These are phyloP conservation scores for Aplysina aerophoba DNA, from an alignment of 37 sponge, comb jelly and placozoan genomes.

Conservation along the genomic window DNA sequence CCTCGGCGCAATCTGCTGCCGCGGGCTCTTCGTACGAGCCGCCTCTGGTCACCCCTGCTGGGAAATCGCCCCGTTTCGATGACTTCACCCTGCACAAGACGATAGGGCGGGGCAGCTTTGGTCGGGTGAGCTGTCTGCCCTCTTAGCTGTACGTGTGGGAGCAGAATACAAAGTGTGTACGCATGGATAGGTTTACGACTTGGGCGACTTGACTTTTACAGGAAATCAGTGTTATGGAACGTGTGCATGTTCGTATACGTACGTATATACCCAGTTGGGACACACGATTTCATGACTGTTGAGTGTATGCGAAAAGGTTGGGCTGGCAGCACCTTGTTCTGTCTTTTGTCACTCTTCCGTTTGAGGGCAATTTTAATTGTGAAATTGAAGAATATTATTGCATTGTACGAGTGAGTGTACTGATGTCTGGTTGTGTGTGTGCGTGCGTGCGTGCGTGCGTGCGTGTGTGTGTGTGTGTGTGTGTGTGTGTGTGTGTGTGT, in stretches of 20 bases:
- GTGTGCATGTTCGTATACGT: neutral
- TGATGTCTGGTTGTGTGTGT: no score
- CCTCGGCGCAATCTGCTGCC: neutral
- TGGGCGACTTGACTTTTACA: no score
- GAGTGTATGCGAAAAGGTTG: neutral
- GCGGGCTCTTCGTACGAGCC: neutral
- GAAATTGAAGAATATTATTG: slow-evolving; percentile 15
- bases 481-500: slow-evolving; percentile 19
- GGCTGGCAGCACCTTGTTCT: neutral
- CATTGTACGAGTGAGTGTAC: no score
- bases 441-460: no score
- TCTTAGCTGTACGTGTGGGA: no score
- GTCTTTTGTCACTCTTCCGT: neutral
- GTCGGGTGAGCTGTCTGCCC: slow-evolving; percentile 64
- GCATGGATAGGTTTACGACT: no score
- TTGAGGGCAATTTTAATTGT: no score
- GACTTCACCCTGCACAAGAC: slow-evolving; percentile 80
- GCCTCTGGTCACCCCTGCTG: slow-evolving; percentile 5
- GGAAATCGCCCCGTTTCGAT: neutral
- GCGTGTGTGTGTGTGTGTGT: neutral
- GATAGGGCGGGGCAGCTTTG: slow-evolving; percentile 86
- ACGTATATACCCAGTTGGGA: no score
- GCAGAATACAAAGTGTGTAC: no score
- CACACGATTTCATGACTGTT: no score
- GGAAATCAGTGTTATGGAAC: no score